A percentile compares a stretch with the other conserved stretches of the same genome.
Conservation (phyloP, 2,113 vertebrate genomes). For the Grus americana region DNA sequence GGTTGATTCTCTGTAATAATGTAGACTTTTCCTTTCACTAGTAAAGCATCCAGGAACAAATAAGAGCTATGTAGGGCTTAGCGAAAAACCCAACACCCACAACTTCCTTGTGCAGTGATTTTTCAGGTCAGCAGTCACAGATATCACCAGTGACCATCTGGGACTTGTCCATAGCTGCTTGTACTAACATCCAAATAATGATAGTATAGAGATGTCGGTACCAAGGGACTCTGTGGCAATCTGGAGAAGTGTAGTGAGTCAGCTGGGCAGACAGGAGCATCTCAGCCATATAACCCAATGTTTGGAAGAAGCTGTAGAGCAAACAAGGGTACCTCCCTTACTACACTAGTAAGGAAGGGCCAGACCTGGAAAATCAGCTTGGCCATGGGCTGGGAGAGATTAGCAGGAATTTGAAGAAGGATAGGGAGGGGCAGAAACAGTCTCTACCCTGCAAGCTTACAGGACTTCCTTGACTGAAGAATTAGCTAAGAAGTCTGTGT, state of each 20-base stretch:
- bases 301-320: not conserved
- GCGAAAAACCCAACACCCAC: not conserved
- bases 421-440: rapidly evolving
- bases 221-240: not conserved
- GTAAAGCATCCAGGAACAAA: not conserved
- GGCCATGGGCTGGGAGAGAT: too few relatives aligned
- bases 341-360: not conserved
- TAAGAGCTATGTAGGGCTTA: not conserved
- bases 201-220: not conserved
- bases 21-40: not conserved
- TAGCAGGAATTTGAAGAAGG: not conserved
- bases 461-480: not conserved
- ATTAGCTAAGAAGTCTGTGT: not conserved
- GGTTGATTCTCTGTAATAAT: not conserved
- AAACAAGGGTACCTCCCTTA: not conserved
- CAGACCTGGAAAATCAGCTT: not conserved
- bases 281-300: not conserved
- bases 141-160: not conserved
- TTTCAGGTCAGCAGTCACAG: not conserved
- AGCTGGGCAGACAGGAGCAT: not conserved
- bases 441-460: not conserved
- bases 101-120: not conserved
- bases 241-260: not conserved
- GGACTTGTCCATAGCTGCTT: not conserved
- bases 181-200: not conserved